These are phyloP conservation scores for Uloborus diversus DNA, from an alignment of 1,140 invertebrate genomes.

Conservation along the genomic window DNA sequence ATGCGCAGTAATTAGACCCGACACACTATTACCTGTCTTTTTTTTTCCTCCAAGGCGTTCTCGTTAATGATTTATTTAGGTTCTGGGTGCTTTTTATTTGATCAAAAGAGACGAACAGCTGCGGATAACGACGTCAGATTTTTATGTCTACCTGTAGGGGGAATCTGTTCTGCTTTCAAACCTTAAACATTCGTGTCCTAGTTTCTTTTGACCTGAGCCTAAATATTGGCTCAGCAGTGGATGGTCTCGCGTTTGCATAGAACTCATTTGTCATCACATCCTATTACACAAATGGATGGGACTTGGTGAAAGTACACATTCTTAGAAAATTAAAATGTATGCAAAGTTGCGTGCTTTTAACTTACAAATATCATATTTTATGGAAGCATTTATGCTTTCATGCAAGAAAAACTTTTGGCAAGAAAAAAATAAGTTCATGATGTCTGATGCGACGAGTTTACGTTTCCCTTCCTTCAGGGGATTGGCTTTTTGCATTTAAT, in stretches of 20 bases:
- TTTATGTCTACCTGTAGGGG: background rate
- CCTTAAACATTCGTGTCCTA: background rate
- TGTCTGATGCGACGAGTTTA: too few species aligned
- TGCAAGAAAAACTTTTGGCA: too few species aligned
- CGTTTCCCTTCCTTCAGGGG: too few species aligned
- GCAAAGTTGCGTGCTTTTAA: too few species aligned
- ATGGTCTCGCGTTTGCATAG: background rate
- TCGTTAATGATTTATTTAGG: conserved; percentile 24
- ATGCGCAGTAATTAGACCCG: conserved; percentile 13
- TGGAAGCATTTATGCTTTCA: too few species aligned
- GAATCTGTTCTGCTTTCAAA: background rate
- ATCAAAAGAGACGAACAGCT: background rate
- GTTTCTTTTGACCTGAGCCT: conserved; percentile 2
- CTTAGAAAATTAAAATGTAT: too few species aligned
- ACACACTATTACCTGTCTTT: background rate
- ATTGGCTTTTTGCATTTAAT: too few species aligned
- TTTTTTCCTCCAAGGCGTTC: background rate
- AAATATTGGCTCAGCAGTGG: conserved; percentile 1
- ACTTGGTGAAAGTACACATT: too few species aligned
- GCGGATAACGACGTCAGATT: background rate
- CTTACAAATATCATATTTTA: too few species aligned
- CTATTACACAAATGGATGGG: too few species aligned
- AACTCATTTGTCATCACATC: too few species aligned
- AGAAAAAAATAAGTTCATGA: too few species aligned
- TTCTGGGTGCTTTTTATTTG: background rate